These are phyloP conservation scores for Virgularia gustaviana DNA, from an alignment of 92 coral and sea anemone genomes.

Conservation along the genomic window DNA sequence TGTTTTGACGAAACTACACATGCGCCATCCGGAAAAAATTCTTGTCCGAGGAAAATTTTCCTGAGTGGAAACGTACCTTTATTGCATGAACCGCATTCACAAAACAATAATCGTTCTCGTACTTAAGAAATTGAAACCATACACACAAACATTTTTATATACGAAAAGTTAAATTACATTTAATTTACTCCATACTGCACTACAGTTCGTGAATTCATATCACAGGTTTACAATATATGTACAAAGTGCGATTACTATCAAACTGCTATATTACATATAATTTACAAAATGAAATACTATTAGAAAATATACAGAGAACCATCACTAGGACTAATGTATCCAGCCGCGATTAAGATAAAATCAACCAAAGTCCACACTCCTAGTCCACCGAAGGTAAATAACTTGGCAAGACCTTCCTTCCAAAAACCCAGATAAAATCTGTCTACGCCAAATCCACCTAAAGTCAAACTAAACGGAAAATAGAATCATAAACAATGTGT, in stretches of 20 bases:
- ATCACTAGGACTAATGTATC: constrained; percentile 88
- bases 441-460: constrained; percentile 98
- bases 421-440: constrained; percentile 96
- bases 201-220: background rate
- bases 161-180: too few species aligned
- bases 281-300: background rate
- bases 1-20: too few species aligned
- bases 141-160: too few species aligned
- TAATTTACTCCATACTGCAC: background rate
- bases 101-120: too few species aligned
- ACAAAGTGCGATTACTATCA: too few species aligned
- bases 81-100: too few species aligned
- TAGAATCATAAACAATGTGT: too few species aligned
- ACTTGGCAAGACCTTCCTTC: constrained; percentile 98
- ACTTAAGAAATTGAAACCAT: too few species aligned
- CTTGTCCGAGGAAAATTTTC: too few species aligned
- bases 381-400: constrained; percentile 97
- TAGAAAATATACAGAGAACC: constrained; percentile 89
- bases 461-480: constrained; percentile 67
- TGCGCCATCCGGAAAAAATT: too few species aligned
- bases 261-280: too few species aligned
- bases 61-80: too few species aligned
- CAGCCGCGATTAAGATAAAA: constrained; percentile 69
- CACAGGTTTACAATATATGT: background rate
- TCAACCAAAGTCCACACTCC: constrained; percentile 99